Evolutionary conservation across 2,797 vertebrate species (phyloP).

Genomic region (Scleropages formosus): DNA sequence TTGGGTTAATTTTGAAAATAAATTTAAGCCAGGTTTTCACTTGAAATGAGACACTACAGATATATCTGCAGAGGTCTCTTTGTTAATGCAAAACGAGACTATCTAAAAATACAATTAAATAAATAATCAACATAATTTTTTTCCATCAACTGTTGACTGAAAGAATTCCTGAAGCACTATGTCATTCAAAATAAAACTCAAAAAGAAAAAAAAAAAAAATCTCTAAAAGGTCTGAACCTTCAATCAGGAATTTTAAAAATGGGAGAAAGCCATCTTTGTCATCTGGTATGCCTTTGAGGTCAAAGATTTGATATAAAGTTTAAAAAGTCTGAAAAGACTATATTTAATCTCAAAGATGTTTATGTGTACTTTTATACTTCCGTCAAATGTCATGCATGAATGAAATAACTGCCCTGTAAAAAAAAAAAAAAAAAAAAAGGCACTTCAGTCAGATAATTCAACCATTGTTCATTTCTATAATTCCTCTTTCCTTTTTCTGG

Average conservation of each 20-base stretch:
- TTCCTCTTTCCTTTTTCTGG: constrained; percentile 59
- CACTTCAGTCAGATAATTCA: constrained; percentile 68
- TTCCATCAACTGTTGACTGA: too few relatives aligned
- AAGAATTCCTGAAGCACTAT: too few relatives aligned
- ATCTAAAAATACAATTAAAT: too few relatives aligned
- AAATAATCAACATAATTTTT: too few relatives aligned
- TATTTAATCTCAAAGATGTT: constrained; percentile 35
- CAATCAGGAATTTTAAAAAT: neutral
- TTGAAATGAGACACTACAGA: too few relatives aligned
- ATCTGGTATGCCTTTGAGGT: constrained; percentile 19
- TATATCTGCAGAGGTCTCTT: too few relatives aligned
- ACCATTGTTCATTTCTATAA: constrained; percentile 69
- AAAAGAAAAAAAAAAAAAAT: too few relatives aligned
- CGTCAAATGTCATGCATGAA: constrained; percentile 46
- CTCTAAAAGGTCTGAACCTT: neutral
- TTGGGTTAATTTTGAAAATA: too few relatives aligned
- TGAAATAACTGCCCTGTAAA: constrained; percentile 54
- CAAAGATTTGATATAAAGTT: constrained; percentile 4
- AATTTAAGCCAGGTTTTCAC: too few relatives aligned
- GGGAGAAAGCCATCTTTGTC: constrained; percentile 1
- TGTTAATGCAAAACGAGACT: too few relatives aligned
- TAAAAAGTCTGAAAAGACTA: constrained; percentile 24
- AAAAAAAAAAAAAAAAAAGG: constrained; percentile 37
- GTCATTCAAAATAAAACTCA: too few relatives aligned
- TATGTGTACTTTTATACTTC: constrained; percentile 35